phyloP scores from a whole-genome alignment of 2,797 vertebrate species.

The Notolabrus celidotus region DNA sequence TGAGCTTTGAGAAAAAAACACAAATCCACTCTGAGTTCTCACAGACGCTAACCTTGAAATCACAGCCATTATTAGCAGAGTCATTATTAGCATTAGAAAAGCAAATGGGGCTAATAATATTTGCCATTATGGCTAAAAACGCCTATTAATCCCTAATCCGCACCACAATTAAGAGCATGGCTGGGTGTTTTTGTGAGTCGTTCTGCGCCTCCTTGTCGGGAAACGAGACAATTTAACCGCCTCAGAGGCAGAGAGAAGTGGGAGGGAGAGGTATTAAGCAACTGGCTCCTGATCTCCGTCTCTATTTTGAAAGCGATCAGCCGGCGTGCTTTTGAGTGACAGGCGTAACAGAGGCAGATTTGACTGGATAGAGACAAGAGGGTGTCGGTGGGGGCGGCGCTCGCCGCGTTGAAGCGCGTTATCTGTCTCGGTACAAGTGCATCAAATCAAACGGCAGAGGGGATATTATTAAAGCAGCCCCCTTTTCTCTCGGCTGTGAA shows the following conservation, averaged over 20 bases:
- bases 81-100: conserved; percentile 83
- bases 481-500: conserved; percentile 69
- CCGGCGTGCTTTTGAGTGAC: conserved; percentile 78
- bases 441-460: conserved; percentile 81
- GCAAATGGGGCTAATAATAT: conserved; percentile 87
- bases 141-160: conserved; percentile 88
- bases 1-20: conserved; percentile 58
- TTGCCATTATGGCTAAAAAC: conserved; percentile 86
- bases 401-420: conserved; percentile 64
- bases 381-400: conserved; percentile 68
- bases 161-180: conserved; percentile 83
- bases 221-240: conserved; percentile 79
- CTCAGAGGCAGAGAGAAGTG: conserved; percentile 62
- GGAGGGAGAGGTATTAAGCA: conserved; percentile 73
- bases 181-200: conserved; percentile 73
- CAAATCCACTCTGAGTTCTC: conserved; percentile 62
- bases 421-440: conserved; percentile 80
- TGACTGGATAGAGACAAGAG: conserved; percentile 83
- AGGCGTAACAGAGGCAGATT: conserved; percentile 83
- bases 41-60: conserved; percentile 80
- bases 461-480: conserved; percentile 82
- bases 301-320: conserved; percentile 83
- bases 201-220: conserved; percentile 74
- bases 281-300: conserved; percentile 76
- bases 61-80: conserved; percentile 78